Evolutionary conservation across 2,797 vertebrate species (phyloP).

Genomic region (Pipistrellus kuhlii): DNA sequence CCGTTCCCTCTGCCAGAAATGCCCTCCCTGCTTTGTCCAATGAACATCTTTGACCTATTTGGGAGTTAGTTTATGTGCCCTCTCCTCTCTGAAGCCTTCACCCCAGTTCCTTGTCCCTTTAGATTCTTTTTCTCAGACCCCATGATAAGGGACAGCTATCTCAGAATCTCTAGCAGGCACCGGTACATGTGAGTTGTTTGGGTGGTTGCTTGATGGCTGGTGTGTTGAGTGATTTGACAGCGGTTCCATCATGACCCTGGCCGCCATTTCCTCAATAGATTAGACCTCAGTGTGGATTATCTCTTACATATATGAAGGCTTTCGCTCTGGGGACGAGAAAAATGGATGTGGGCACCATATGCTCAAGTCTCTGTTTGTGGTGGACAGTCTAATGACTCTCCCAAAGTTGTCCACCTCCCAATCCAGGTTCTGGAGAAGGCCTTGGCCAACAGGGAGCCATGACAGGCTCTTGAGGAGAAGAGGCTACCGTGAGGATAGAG

Average conservation of each 20-base stretch:
- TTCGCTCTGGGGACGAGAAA: neutral
- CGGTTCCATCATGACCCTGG: neutral
- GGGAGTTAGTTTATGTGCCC: neutral
- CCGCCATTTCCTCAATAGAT: neutral
- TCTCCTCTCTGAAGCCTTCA: neutral
- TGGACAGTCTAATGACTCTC: neutral
- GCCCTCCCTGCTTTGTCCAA: neutral
- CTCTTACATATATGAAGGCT: neutral
- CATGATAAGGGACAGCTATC: neutral
- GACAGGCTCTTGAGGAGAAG: neutral
- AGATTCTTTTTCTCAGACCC: neutral
- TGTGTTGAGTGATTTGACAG: neutral
- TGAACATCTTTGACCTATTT: neutral
- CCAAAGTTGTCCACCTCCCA: neutral
- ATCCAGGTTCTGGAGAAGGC: neutral
- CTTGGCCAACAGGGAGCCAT: rapidly evolving
- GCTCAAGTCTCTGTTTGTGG: neutral
- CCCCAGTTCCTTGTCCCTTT: neutral
- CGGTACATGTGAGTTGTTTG: neutral
- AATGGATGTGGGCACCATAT: neutral
- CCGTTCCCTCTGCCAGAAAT: neutral
- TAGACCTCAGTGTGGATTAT: neutral
- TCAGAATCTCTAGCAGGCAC: neutral
- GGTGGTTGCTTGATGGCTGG: neutral
- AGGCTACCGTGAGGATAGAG: rapidly evolving